Conservation (phyloP, 2,888 invertebrate species). For the Empis livida region DNA sequence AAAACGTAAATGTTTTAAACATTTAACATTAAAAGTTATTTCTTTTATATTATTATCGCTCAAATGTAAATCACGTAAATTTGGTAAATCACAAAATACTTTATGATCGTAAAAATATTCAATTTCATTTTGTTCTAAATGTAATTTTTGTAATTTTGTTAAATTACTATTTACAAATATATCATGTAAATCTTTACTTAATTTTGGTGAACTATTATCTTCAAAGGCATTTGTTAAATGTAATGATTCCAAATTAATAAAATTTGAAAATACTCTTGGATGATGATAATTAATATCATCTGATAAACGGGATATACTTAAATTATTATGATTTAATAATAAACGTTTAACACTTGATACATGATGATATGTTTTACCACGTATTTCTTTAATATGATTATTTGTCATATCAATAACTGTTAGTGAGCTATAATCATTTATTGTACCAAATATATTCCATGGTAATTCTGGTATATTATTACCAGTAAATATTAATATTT, state of each 20-base stretch:
- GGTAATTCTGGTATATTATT: conserved; percentile 51
- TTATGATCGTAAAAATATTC: conserved; percentile 47
- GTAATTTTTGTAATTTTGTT: conserved; percentile 51
- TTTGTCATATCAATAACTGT: conserved; percentile 59
- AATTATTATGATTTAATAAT: conserved; percentile 57
- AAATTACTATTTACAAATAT: conserved; percentile 57
- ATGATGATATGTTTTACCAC: conserved; percentile 61
- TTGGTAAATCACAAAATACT: conserved; percentile 57
- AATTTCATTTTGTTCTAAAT: conserved; percentile 65
- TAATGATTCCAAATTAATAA: conserved; percentile 51
- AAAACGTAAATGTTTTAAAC: conserved; percentile 50
- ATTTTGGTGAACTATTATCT: conserved; percentile 44
- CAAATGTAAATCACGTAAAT: conserved; percentile 51
- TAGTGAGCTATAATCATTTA: conserved; percentile 43
- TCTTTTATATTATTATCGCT: conserved; percentile 50
- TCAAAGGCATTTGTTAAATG: conserved; percentile 63
- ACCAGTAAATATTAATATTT: conserved; percentile 58
- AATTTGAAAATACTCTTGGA: conserved; percentile 56
- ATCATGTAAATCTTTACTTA: conserved; percentile 54
- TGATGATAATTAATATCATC: conserved; percentile 47
- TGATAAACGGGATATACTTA: conserved; percentile 43
- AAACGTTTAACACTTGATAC: conserved; percentile 53
- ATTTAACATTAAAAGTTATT: conserved; percentile 51
- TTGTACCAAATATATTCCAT: conserved; percentile 56
- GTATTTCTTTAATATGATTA: conserved; percentile 55